Conservation (phyloP, 2,797 vertebrate species). For the Melopsittacus undulatus region DNA sequence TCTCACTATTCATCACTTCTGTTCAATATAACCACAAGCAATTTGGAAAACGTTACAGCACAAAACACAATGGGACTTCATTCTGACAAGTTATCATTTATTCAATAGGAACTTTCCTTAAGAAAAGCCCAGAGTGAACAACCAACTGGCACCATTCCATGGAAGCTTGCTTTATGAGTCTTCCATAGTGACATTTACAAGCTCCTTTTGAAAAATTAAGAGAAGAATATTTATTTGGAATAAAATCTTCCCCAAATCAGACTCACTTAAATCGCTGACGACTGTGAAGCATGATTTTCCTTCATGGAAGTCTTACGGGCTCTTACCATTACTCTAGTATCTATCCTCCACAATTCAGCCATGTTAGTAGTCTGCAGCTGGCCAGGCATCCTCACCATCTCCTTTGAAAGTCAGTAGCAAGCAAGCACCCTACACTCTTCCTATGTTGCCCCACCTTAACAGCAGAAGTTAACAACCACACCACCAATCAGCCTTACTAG, state of each 20-base stretch:
- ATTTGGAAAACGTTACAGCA: neutral
- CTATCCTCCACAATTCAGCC: neutral
- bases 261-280: neutral
- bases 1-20: neutral
- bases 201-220: neutral
- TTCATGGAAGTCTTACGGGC: neutral
- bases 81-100: neutral
- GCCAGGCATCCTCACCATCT: neutral
- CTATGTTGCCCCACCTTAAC: neutral
- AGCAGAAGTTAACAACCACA: neutral
- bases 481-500: neutral
- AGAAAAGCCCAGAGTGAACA: neutral
- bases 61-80: neutral
- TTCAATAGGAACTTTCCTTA: neutral
- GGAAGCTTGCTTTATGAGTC: neutral
- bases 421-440: neutral
- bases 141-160: neutral
- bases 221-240: neutral
- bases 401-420: rapidly evolving
- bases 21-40: neutral
- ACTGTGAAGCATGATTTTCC: neutral
- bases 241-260: neutral
- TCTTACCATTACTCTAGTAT: neutral
- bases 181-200: neutral
- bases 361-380: neutral